phyloP scores from a whole-genome alignment of 1,140 invertebrate species.

The Acyrthosiphon pisum region DNA sequence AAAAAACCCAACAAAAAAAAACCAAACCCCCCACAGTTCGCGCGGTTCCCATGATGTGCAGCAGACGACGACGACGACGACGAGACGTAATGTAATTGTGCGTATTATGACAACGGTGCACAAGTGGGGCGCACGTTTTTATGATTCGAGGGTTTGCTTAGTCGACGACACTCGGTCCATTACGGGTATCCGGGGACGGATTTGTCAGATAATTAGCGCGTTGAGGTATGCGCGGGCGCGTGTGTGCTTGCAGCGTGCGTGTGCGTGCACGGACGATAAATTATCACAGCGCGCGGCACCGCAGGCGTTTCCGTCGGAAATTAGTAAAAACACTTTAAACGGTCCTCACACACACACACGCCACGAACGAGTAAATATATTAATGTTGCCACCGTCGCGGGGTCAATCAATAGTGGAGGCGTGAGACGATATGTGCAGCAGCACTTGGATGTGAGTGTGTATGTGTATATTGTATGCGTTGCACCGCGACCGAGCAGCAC shows the following conservation, averaged over 20 bases:
- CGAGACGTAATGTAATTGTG: not conserved
- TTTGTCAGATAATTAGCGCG: constrained; percentile 53
- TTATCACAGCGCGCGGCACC: not conserved
- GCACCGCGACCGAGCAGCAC: not conserved
- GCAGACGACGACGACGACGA: no score
- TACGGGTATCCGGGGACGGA: constrained; percentile 54
- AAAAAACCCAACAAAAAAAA: not conserved
- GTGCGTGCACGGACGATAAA: not conserved
- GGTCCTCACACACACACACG: not conserved
- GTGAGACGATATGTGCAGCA: constrained; percentile 33
- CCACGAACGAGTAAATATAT: not conserved
- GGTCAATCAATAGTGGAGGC: constrained; percentile 30
- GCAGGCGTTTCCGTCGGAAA: constrained; percentile 34
- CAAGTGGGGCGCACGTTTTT: constrained; percentile 46
- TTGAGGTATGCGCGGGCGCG: constrained; percentile 22
- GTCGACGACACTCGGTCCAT: constrained; percentile 45
- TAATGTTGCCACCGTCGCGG: not conserved
- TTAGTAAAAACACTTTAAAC: constrained; percentile 55
- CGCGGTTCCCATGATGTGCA: not conserved
- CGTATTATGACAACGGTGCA: not conserved
- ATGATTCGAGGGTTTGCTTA: constrained; percentile 13
- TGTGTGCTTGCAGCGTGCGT: not conserved
- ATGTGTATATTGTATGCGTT: not conserved
- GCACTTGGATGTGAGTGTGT: not conserved
- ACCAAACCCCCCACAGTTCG: not conserved